Evolutionary conservation across 2,113 vertebrate species (phyloP), one percentile per base, ranked within the genome.

Genomic region (Percopsis transmontana): DNA sequence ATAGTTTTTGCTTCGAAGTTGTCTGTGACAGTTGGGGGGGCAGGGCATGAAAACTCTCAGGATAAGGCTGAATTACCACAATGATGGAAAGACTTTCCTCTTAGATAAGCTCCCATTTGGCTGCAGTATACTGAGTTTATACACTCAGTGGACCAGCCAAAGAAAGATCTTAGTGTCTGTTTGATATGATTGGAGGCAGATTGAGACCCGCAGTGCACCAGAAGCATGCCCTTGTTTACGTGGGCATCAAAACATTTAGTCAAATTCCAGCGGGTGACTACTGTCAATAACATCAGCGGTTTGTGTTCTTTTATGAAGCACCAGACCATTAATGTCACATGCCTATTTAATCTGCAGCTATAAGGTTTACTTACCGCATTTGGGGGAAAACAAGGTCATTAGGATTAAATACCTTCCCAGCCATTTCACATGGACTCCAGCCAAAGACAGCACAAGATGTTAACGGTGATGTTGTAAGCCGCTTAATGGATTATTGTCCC

Each of bases 401-500:
- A 71, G 3, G 6, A 24, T 53, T 47, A 27, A 65, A 70, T 59
- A 62, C 48, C 24, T 55, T 62, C 20, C 14, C 20, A 41, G n/a
- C 1, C 58, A 59, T 66, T 66, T 54, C 48, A 66, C 65, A 60
- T 16, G n/a, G 40, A 19, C 54, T 11, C 8, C 0, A 2, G 14
- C 19, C 47, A 16, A 70, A 68, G 48, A 76, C 62, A 44, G 45
- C 70, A 71, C 10, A 63, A 74, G 52, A 83, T 67, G 61, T 74
- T 68, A 72, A 70, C 54, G 61, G 38, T 0, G 13, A 54, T 27
- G 53, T 48, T 55, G 51, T 76, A 73, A 72, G 64, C 40, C 40
- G 47, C 52, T 82, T 74, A 77, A 14, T 27, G 60, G 59, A 72
- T 74, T 74, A 58, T 62, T 76, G 64, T 61, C 67, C 38, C 2